Conservation (phyloP, 1,140 invertebrate genomes). For the honey bee (Apis mellifera) region Amel_HAv3.1 CM009937.2:13796501-13797000, state of each 20-base stretch:
- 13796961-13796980: constrained; percentile 40
- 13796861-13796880: neutral
- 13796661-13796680: constrained; percentile 28
- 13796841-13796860: neutral
- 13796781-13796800: too few relatives aligned
- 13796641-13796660: constrained; percentile 60
- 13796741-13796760: neutral
- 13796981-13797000: constrained; percentile 57
- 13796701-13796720: neutral
- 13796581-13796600: constrained; percentile 65
- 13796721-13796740: neutral
- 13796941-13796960: constrained; percentile 47
- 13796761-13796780: too few relatives aligned
- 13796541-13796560: constrained; percentile 54
- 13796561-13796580: constrained; percentile 63
- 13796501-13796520: neutral
- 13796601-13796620: constrained; percentile 64
- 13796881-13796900: neutral
- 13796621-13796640: constrained; percentile 66
- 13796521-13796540: constrained; percentile 12
- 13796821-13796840: too few relatives aligned
- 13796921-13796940: constrained; percentile 44
- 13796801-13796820: too few relatives aligned
- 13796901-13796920: constrained; percentile 50
- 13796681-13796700: neutral